These are phyloP conservation scores for Camponotus vicinus DNA, from an alignment of 1,140 invertebrate species.

Conservation along the genomic window DNA sequence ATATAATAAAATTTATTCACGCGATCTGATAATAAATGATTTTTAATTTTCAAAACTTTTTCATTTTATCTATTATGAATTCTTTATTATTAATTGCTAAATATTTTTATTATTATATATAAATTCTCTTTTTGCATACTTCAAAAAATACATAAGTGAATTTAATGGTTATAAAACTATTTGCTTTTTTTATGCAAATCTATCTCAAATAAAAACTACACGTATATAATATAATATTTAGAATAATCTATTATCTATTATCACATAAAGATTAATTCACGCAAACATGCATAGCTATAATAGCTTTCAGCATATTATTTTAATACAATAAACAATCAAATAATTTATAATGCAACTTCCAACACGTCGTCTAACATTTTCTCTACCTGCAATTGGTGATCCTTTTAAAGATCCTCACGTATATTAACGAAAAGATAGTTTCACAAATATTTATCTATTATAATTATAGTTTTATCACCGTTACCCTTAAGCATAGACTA, in stretches of 20 bases:
- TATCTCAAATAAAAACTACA: background rate
- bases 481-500: conserved; percentile 9
- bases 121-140: too few relatives aligned
- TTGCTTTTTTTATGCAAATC: too few relatives aligned
- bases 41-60: background rate
- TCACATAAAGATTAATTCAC: background rate
- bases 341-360: conserved; percentile 35
- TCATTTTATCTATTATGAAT: background rate
- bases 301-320: background rate
- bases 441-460: background rate
- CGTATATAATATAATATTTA: background rate
- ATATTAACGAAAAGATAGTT: conserved; percentile 18
- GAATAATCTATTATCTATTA: too few relatives aligned
- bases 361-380: conserved; percentile 1
- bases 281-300: background rate
- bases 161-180: too few relatives aligned
- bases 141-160: too few relatives aligned
- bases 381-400: background rate
- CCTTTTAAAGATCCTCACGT: background rate
- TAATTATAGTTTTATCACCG: conserved; percentile 8
- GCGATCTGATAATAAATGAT: background rate
- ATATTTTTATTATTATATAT: too few relatives aligned
- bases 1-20: background rate
- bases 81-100: background rate
- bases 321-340: conserved; percentile 20